A percentile compares a stretch with the other conserved stretches of the same genome.
phyloP scores from a whole-genome alignment of 2,888 invertebrate genomes.

The Omphaloscelis lunosa region DNA sequence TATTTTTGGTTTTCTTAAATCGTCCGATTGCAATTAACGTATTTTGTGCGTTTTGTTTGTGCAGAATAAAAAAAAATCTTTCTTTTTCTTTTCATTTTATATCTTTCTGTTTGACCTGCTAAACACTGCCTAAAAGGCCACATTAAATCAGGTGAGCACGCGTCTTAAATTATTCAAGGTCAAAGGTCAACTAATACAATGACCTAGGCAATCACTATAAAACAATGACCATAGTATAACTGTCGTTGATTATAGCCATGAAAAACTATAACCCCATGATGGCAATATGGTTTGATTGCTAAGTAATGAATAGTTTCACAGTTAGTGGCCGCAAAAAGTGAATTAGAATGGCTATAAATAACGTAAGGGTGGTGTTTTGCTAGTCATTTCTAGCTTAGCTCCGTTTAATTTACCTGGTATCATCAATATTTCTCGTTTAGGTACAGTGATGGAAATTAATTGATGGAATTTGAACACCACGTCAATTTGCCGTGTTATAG shows the following conservation, averaged over 20 bases:
- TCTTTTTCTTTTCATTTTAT: too few species aligned
- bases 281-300: conserved; percentile 15
- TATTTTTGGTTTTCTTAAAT: too few species aligned
- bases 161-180: not conserved
- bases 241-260: conserved; percentile 31
- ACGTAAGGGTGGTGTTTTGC: not conserved
- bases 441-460: not conserved
- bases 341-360: conserved; percentile 10
- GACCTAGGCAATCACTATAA: not conserved
- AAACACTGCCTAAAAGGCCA: not conserved
- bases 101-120: not conserved
- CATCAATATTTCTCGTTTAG: not conserved
- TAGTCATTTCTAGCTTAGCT: conserved; percentile 8
- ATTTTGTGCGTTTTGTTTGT: too few species aligned
- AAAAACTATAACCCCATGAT: conserved; percentile 26
- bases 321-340: conserved; percentile 5
- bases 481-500: too few species aligned
- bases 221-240: conserved; percentile 10
- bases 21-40: too few species aligned
- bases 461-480: not conserved
- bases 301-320: conserved; percentile 38
- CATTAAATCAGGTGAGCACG: not conserved
- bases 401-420: not conserved
- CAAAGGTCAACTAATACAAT: conserved; percentile 6
- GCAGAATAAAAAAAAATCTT: too few species aligned